Evolutionary conservation across 2,888 invertebrate species (phyloP), one percentile per base, ranked within the genome.

Genomic region (Hyppa rectilinea): DNA sequence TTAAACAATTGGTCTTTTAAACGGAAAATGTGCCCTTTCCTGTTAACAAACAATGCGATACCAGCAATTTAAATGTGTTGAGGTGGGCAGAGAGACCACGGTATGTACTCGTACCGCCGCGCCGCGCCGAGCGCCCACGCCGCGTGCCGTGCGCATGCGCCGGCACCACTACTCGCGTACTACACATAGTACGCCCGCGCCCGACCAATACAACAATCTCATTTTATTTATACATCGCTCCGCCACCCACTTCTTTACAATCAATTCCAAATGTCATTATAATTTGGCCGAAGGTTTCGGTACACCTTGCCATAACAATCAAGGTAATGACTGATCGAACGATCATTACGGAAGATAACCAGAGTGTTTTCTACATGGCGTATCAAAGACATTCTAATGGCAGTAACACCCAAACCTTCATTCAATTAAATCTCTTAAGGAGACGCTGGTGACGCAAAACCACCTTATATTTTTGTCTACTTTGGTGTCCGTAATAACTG

Each of bases 161-260:
- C 50, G 43, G 5, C 61, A 26, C 53, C 40, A 40, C 77, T 60
- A 56, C 47, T 40, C 49, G 45, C 60, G 60, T 80, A 71, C 78
- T 77, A 64, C 61, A 59, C 77, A 65, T 69, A 80, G 78, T 78
- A 69, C 76, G 80, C 65, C 49, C 56, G 60, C 56, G 64, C 45
- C 62, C 74, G 40, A 61, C 78, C 65, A 45, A 76, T 60, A 80
- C 53, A 64, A 71, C 78, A 71, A 71, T 71, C 56, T 34, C 58
- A 59, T 49, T 50, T 68, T 74, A 78, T 81, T 78, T 71, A 61
- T 82, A 55, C 56, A 79, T 55, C 56, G 50, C 69, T 52, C 45
- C 63, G 80, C 67, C 82, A 76, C 61, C 58, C 49, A 62, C 47
- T 62, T 75, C 79, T 82, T 79, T 79, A 79, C 71, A 67, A 79